phyloP scores from a whole-genome alignment of 2,888 invertebrate genomes.

The Dichetophora obliterata region DNA sequence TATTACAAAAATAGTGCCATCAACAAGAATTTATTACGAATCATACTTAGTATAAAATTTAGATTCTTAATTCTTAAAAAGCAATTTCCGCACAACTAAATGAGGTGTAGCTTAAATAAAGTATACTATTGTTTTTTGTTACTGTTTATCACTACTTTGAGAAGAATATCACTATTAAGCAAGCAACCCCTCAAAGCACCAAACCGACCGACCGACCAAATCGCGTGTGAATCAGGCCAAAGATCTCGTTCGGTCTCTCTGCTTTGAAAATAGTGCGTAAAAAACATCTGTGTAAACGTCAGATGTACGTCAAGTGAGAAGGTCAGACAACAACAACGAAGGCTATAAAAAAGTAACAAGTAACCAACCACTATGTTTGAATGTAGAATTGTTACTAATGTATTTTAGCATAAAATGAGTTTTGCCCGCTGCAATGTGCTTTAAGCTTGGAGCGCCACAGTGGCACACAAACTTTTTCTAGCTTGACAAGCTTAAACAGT shows the following conservation, averaged over 20 bases:
- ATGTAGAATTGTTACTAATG: conserved; percentile 44
- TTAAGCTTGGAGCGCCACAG: conserved; percentile 34
- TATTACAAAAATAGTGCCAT: background rate
- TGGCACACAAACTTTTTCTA: conserved; percentile 24
- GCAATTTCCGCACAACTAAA: background rate
- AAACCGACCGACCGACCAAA: background rate
- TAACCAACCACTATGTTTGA: conserved; percentile 44
- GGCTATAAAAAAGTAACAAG: background rate
- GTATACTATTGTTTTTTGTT: background rate
- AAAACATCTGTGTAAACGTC: background rate
- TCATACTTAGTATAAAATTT: too few relatives aligned
- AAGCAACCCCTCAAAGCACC: too few relatives aligned
- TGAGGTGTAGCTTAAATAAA: background rate
- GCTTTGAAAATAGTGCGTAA: background rate
- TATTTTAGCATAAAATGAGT: conserved; percentile 9
- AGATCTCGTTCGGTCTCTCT: background rate
- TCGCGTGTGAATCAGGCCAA: background rate
- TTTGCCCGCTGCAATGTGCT: conserved; percentile 31
- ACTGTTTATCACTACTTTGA: background rate
- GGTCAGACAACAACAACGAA: background rate
- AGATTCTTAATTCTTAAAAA: too few relatives aligned
- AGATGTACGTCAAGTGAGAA: background rate
- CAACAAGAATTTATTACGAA: too few relatives aligned
- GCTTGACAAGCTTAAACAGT: background rate
- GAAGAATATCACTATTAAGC: too few relatives aligned